phyloP scores from a whole-genome alignment of 35 echinoderm and acorn worm genomes.

The Holothuria glaberrima region DNA sequence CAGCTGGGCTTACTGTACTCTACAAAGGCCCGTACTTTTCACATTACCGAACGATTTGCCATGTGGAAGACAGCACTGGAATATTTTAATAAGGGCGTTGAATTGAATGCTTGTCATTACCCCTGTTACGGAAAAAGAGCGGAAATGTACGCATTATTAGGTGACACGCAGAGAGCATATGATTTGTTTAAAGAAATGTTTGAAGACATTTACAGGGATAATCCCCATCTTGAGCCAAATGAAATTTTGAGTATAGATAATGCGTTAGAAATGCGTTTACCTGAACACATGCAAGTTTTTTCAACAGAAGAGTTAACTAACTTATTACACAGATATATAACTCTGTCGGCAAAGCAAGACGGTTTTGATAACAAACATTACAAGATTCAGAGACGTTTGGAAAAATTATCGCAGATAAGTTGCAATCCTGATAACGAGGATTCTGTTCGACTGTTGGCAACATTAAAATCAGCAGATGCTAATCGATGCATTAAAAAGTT shows the following conservation, averaged over 20 bases:
- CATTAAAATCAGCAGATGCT: background rate
- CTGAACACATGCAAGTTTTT: background rate
- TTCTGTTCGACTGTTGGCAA: background rate
- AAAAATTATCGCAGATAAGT: background rate
- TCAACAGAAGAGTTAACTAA: background rate
- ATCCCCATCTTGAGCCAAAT: background rate
- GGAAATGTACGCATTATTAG: conserved; percentile 21
- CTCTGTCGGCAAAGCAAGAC: background rate
- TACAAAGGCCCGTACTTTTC: background rate
- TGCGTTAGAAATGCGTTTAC: background rate
- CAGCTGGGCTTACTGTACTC: background rate
- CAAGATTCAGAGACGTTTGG: background rate
- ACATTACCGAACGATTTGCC: background rate
- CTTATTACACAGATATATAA: background rate
- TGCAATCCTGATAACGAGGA: background rate
- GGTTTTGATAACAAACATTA: too few species aligned
- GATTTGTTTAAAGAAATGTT: background rate
- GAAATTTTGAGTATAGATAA: background rate
- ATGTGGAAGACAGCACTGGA: background rate
- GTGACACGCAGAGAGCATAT: background rate
- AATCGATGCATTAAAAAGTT: background rate
- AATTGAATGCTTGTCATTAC: background rate
- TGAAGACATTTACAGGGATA: background rate
- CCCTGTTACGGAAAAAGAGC: background rate
- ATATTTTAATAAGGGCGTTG: background rate